These are phyloP conservation scores for Battus philenor DNA, from an alignment of 1,140 invertebrate genomes.

Conservation along the genomic window DNA sequence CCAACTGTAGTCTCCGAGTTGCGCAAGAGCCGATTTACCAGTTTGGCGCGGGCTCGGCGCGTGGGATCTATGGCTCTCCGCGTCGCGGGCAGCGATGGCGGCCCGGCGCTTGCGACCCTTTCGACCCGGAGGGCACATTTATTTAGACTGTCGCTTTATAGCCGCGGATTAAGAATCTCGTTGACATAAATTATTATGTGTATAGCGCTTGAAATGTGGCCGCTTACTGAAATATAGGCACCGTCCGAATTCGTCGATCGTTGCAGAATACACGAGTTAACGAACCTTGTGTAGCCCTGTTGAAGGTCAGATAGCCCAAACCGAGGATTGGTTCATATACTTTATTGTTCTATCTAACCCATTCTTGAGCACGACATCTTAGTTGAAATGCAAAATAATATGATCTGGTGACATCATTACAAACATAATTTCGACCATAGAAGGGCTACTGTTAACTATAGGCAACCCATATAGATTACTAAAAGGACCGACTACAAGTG, in stretches of 20 bases:
- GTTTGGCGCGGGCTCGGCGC: conserved; percentile 58
- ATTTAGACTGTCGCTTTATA: conserved; percentile 58
- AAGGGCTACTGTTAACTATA: no score
- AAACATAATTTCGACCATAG: no score
- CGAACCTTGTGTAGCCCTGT: no score
- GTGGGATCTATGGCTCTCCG: conserved; percentile 53
- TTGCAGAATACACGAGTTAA: conserved; percentile 11
- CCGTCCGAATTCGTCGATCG: conserved; percentile 16
- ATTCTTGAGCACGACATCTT: no score
- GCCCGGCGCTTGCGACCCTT: conserved; percentile 32
- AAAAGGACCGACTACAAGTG: no score
- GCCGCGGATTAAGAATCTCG: conserved; percentile 60
- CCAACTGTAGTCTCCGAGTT: conserved; percentile 66
- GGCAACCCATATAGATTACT: no score
- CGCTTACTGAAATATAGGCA: conserved; percentile 33
- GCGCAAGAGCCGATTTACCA: conserved; percentile 65
- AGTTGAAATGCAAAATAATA: no score
- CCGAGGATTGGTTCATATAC: no score
- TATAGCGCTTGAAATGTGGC: conserved; percentile 39
- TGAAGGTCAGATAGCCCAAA: no score
- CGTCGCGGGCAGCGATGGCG: conserved; percentile 6
- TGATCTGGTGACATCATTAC: no score
- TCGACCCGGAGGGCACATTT: conserved; percentile 28
- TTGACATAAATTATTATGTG: conserved; percentile 60
- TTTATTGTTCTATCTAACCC: no score